Conservation (phyloP, 2,888 invertebrate species). For the Polyommatus icarus region DNA sequence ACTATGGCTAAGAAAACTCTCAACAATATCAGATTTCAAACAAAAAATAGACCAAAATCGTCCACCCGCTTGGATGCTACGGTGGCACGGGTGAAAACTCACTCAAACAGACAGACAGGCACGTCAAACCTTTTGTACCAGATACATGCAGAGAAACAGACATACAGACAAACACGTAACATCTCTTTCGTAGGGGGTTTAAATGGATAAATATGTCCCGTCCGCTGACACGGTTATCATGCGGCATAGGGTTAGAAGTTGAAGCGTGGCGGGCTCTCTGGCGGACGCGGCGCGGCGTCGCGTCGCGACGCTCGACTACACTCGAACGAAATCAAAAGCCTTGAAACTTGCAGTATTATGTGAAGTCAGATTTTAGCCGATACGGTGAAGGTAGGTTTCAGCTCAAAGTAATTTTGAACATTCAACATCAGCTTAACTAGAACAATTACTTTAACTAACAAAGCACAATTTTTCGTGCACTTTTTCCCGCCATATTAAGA, state of each 20-base stretch:
- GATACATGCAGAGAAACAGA: too few species aligned
- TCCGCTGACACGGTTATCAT: background rate
- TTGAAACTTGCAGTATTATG: conserved; percentile 10
- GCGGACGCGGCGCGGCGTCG: background rate
- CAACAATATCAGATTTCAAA: too few species aligned
- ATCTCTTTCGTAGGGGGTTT: background rate
- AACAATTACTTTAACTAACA: background rate
- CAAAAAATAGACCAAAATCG: too few species aligned
- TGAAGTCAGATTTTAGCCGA: conserved; percentile 5
- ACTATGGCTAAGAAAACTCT: too few species aligned
- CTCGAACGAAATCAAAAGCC: conserved; percentile 12
- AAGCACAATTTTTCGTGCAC: too few species aligned
- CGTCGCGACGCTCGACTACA: conserved; percentile 7
- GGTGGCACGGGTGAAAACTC: too few species aligned
- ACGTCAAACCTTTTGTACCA: too few species aligned
- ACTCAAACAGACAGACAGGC: too few species aligned
- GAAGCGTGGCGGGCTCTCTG: background rate
- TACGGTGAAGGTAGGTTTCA: background rate
- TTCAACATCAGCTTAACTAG: background rate
- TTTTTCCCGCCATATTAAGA: too few species aligned
- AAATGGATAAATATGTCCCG: background rate
- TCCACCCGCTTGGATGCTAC: too few species aligned
- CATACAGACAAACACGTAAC: too few species aligned
- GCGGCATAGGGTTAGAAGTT: background rate
- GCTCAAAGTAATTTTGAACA: background rate